Conservation (phyloP, 2,113 vertebrate genomes). For the Alethe diademata region DNA sequence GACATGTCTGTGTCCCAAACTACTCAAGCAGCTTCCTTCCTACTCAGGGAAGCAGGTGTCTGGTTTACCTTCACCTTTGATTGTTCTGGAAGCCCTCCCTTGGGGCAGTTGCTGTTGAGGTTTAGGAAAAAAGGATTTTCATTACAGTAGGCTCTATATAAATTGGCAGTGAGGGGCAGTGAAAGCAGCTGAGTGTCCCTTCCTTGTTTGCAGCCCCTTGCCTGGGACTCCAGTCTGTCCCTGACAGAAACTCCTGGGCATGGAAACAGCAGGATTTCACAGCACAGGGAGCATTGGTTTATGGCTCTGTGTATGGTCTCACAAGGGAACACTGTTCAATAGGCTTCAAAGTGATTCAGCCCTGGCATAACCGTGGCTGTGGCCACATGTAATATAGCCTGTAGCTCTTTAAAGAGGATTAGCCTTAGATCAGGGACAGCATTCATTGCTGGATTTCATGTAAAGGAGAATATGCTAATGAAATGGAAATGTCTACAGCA, state of each 20-base stretch:
- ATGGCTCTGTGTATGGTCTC: constrained; percentile 34
- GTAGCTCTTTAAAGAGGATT: constrained; percentile 82
- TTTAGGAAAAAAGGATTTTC: background rate
- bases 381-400: constrained; percentile 76
- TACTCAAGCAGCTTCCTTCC: background rate
- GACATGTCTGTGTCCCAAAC: fast-evolving
- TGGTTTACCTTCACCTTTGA: background rate
- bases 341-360: constrained; percentile 73
- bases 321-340: constrained; percentile 75
- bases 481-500: constrained; percentile 74
- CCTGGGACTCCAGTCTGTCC: background rate
- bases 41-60: background rate
- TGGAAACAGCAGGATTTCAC: constrained; percentile 53
- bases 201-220: background rate
- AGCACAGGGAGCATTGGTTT: constrained; percentile 48
- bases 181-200: background rate
- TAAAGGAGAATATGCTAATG: constrained; percentile 77
- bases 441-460: constrained; percentile 70
- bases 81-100: background rate
- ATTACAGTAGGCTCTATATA: background rate
- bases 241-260: constrained; percentile 14
- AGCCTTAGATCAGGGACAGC: constrained; percentile 68
- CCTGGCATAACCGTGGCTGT: constrained; percentile 54
- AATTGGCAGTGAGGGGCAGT: background rate
- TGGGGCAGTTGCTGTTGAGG: background rate